Percentiles rank a stretch among this genome's conserved stretches.
Evolutionary conservation across 53 echinoderm and acorn worm genomes (phyloP).

Genomic region (Arbacia lixula): DNA sequence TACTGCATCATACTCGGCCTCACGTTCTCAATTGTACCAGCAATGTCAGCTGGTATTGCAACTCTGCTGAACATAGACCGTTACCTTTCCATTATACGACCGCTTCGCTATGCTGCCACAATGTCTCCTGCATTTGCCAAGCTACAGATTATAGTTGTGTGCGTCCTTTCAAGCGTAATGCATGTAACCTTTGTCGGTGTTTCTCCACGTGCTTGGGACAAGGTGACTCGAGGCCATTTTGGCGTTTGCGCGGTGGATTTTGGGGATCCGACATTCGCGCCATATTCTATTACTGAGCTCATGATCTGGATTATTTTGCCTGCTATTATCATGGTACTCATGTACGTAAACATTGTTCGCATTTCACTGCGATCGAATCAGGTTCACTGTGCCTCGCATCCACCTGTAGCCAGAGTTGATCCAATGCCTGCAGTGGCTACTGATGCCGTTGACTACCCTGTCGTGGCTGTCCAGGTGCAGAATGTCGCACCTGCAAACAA

Average conservation of each 20-base stretch:
- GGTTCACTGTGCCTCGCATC: not conserved
- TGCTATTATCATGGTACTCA: not conserved
- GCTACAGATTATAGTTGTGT: not conserved
- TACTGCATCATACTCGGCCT: not conserved
- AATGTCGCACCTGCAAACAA: not conserved
- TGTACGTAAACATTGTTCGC: not conserved
- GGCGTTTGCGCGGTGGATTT: not conserved
- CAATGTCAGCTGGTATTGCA: not conserved
- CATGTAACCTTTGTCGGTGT: not conserved
- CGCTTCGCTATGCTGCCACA: not conserved
- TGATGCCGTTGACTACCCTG: not conserved
- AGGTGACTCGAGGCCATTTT: too few relatives aligned
- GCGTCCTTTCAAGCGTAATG: not conserved
- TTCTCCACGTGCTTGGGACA: not conserved
- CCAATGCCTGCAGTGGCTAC: not conserved
- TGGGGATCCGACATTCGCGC: not conserved
- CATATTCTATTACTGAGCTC: not conserved
- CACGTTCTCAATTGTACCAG: not conserved
- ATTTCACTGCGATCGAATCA: not conserved
- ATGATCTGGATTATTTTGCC: not conserved
- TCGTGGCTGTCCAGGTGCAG: not conserved
- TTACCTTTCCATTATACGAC: not conserved
- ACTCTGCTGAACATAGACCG: slow-evolving; percentile 1
- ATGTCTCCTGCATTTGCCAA: not conserved
- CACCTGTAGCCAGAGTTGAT: too few relatives aligned